Conservation (phyloP, 2,113 vertebrate genomes). For the Hippolais icterina region DNA sequence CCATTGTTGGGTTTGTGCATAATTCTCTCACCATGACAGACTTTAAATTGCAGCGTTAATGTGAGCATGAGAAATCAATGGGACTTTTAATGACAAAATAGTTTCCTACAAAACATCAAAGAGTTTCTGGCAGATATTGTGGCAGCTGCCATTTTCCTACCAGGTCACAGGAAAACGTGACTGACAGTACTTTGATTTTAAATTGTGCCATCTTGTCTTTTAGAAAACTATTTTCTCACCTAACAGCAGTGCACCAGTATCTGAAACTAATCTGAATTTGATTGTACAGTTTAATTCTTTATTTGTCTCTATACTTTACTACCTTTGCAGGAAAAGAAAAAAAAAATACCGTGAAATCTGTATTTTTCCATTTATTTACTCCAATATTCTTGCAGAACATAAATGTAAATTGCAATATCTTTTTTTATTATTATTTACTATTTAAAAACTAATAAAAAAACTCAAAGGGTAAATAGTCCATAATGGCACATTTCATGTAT, state of each 20-base stretch:
- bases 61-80: background rate
- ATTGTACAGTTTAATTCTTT: background rate
- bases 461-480: background rate
- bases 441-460: background rate
- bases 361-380: background rate
- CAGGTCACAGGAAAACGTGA: background rate
- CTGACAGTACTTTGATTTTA: background rate
- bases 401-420: background rate
- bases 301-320: background rate
- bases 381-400: background rate
- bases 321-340: background rate
- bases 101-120: background rate
- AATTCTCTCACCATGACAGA: background rate
- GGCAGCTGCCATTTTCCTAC: background rate
- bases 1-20: background rate
- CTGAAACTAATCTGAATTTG: background rate
- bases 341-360: background rate
- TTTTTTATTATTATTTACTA: background rate
- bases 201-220: background rate
- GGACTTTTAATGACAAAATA: background rate
- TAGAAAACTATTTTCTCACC: background rate
- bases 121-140: background rate
- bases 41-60: background rate
- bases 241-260: background rate
- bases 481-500: background rate